Conservation (phyloP, 2,797 vertebrate species). For the Sebastes trivittatus region DNA sequence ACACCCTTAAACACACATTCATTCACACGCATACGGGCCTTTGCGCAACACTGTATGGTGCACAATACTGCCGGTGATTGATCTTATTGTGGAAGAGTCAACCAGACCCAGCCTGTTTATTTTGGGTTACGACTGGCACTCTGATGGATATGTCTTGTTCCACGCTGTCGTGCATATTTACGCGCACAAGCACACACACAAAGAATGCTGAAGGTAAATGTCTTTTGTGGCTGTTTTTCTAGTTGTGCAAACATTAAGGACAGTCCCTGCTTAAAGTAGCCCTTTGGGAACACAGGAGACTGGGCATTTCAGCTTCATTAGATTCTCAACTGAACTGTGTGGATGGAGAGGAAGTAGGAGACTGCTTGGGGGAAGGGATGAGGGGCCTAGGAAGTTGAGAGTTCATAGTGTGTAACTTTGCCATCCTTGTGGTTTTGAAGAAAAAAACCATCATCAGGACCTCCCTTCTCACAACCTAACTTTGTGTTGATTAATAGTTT, state of each 20-base stretch:
- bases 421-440: neutral
- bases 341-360: constrained; percentile 19
- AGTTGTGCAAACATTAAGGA: constrained; percentile 53
- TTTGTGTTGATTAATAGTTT: neutral
- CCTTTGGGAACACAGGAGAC: constrained; percentile 37
- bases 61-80: constrained; percentile 30
- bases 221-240: constrained; percentile 50
- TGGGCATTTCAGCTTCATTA: constrained; percentile 57
- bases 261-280: constrained; percentile 33
- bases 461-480: neutral
- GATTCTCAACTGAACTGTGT: constrained; percentile 47
- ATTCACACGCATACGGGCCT: constrained; percentile 31
- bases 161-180: constrained; percentile 22
- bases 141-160: constrained; percentile 51
- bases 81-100: constrained; percentile 44
- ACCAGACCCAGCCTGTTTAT: constrained; percentile 52
- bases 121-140: constrained; percentile 59
- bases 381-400: neutral
- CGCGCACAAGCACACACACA: constrained; percentile 9
- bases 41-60: constrained; percentile 24
- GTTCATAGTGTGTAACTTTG: neutral
- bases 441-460: neutral
- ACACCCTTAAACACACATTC: constrained; percentile 56
- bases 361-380: neutral
- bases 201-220: constrained; percentile 34